Evolutionary conservation across 2,888 invertebrate genomes (phyloP).

Genomic region (Sympetrum striolatum): DNA sequence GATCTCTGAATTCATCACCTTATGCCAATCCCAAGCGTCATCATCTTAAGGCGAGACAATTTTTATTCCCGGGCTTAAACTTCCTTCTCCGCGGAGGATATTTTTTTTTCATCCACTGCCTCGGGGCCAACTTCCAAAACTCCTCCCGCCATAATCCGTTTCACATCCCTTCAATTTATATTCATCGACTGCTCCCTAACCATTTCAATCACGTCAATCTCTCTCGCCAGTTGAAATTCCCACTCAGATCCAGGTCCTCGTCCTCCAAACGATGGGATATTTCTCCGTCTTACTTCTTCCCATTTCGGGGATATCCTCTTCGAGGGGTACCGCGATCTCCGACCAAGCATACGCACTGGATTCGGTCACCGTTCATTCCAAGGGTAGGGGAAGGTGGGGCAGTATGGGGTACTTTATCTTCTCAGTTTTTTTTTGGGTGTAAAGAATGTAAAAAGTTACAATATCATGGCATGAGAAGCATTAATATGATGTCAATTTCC

Average conservation of each 20-base stretch:
- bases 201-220: conserved; percentile 33
- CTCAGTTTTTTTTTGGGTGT: too few species aligned
- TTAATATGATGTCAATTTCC: too few species aligned
- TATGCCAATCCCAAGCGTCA: neutral
- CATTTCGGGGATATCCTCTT: neutral
- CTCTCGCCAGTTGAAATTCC: neutral
- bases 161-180: conserved; percentile 39
- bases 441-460: too few species aligned
- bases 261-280: too few species aligned
- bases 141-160: neutral
- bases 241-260: neutral
- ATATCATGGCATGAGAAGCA: too few species aligned
- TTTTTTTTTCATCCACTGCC: neutral
- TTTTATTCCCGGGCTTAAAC: neutral
- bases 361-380: neutral
- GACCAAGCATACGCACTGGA: neutral
- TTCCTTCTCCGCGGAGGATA: neutral
- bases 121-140: neutral
- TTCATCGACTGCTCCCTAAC: conserved; percentile 27
- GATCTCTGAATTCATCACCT: neutral
- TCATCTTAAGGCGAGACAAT: neutral
- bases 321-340: neutral
- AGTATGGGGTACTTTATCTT: too few species aligned
- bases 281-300: neutral
- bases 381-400: too few species aligned